A percentile compares a stretch with the other conserved stretches of the same genome.
These are phyloP conservation scores for Andricus grossulariae DNA, from an alignment of 1,140 invertebrate genomes.

Conservation along the genomic window DNA sequence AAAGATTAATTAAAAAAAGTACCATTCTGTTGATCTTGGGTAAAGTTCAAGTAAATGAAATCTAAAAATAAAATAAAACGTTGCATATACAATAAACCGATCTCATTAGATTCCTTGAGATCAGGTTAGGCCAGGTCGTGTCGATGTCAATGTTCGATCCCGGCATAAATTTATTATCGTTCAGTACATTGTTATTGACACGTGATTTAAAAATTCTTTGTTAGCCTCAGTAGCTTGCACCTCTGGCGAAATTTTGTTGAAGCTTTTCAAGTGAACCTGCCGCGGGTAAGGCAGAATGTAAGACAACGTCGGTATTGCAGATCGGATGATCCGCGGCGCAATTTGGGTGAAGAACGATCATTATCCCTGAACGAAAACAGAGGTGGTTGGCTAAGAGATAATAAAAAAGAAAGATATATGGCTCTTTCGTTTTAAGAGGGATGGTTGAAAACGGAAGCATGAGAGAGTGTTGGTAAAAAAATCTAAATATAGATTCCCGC, in stretches of 20 bases:
- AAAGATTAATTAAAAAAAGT: too few species aligned
- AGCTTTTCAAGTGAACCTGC: background rate
- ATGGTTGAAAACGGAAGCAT: conserved; percentile 5
- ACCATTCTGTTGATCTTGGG: too few species aligned
- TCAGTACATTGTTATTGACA: conserved; percentile 10
- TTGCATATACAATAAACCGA: background rate
- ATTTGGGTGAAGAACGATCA: background rate
- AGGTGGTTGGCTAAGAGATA: background rate
- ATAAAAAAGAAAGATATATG: background rate
- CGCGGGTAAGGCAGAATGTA: background rate
- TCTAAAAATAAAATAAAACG: background rate
- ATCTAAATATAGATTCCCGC: conserved; percentile 19
- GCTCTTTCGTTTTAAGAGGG: background rate
- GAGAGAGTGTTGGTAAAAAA: background rate
- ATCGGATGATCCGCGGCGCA: background rate
- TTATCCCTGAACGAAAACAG: too few species aligned
- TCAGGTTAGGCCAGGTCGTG: conserved; percentile 22
- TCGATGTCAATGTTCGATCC: conserved; percentile 26
- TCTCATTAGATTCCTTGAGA: conserved; percentile 8
- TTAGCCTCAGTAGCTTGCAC: conserved; percentile 6
- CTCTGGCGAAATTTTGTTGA: background rate
- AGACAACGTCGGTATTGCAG: background rate
- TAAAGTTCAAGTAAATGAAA: background rate
- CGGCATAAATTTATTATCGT: conserved; percentile 28
- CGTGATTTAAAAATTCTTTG: background rate